Conservation (phyloP, 2,113 vertebrate species). For the Ramphastos sulfuratus region DNA sequence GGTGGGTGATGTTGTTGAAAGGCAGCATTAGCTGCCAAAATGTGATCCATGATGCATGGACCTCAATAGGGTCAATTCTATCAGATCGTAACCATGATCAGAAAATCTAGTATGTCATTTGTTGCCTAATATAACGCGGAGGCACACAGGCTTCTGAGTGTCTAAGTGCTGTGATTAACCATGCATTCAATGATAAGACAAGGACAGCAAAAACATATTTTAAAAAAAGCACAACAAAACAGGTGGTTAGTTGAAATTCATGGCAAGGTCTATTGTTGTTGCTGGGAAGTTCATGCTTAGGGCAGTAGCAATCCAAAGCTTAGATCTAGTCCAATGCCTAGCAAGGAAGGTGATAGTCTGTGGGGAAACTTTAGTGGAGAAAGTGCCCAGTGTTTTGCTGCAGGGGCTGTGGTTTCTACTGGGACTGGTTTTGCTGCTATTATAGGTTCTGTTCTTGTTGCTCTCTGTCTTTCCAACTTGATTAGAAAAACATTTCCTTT, state of each 20-base stretch:
- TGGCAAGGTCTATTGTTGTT: not conserved
- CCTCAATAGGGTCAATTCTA: not conserved
- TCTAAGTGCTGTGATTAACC: fast-evolving
- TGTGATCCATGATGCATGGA: not conserved
- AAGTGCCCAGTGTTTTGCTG: not conserved
- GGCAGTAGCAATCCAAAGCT: not conserved
- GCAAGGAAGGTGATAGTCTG: not conserved
- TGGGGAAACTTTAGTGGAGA: not conserved
- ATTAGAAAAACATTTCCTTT: not conserved
- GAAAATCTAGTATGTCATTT: not conserved
- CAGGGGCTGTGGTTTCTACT: not conserved
- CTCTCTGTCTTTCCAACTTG: not conserved
- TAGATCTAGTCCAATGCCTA: not conserved
- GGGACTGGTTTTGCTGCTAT: not conserved
- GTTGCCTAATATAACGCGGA: not conserved
- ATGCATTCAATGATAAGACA: not conserved
- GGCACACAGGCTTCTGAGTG: fast-evolving
- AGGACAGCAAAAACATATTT: not conserved
- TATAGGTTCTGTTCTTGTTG: not conserved
- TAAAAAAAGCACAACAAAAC: not conserved
- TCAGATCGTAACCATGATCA: not conserved
- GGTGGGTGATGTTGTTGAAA: not conserved
- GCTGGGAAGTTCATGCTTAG: not conserved
- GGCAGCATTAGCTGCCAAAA: not conserved
- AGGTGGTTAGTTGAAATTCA: not conserved